Percentiles rank a stretch among this genome's conserved stretches.
phyloP scores from a whole-genome alignment of 2,113 vertebrate species.

The Ictidomys tridecemlineatus region DNA sequence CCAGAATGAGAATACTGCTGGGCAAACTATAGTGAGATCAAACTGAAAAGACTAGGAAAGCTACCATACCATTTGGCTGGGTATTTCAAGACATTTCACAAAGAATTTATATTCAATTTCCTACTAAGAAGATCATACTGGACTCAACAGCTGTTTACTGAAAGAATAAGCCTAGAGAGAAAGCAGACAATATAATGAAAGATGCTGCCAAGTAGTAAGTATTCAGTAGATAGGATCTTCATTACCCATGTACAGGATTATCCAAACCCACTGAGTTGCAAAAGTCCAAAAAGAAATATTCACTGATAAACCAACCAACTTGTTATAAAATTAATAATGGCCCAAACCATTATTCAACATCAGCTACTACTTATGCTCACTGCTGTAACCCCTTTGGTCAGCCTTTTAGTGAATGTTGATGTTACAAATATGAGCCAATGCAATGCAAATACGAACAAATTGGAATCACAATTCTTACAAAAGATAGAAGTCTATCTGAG shows the following conservation, averaged over 20 bases:
- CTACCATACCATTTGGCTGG: not conserved
- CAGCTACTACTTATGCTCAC: not conserved
- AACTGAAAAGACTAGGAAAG: not conserved
- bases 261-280: not conserved
- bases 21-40: not conserved
- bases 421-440: not conserved
- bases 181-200: not conserved
- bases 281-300: conserved; percentile 24
- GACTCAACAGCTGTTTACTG: not conserved
- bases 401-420: not conserved
- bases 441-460: not conserved
- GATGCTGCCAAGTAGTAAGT: no score
- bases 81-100: not conserved
- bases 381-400: not conserved
- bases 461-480: not conserved
- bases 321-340: not conserved
- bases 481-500: not conserved
- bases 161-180: not conserved
- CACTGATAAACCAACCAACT: not conserved
- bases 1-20: not conserved
- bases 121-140: not conserved
- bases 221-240: not conserved
- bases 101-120: not conserved
- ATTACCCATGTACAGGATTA: not conserved
- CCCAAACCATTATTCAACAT: not conserved